Evolutionary conservation across 2,888 invertebrate genomes (phyloP).

Genomic region (Drosophila kokeensis): DNA sequence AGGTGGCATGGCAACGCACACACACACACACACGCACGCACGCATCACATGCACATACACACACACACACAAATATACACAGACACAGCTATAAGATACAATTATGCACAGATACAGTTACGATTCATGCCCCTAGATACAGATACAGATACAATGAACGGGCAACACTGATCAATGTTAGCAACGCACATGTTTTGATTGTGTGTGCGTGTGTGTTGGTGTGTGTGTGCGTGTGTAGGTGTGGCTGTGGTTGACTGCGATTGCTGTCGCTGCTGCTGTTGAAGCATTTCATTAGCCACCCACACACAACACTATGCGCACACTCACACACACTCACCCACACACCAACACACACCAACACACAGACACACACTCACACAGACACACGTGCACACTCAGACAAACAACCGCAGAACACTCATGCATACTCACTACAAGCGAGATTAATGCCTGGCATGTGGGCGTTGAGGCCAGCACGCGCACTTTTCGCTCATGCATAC

Average conservation of each 20-base stretch:
- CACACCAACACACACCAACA: constrained; percentile 7
- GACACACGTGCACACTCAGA: constrained; percentile 8
- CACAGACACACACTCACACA: not conserved
- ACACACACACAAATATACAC: not conserved
- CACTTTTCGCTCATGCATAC: constrained; percentile 40
- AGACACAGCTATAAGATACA: not conserved
- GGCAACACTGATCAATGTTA: constrained; percentile 61
- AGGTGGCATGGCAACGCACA: constrained; percentile 56
- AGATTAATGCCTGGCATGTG: constrained; percentile 59
- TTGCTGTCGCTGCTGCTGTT: constrained; percentile 60
- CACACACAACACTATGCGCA: constrained; percentile 57
- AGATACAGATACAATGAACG: constrained; percentile 11
- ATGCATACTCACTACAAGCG: constrained; percentile 33
- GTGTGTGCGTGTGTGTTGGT: constrained; percentile 13
- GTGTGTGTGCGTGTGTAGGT: constrained; percentile 17
- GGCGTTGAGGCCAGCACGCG: constrained; percentile 64
- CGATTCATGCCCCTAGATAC: constrained; percentile 14
- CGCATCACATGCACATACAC: not conserved
- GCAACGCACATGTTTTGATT: not conserved
- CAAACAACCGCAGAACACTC: constrained; percentile 19
- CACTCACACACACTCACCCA: constrained; percentile 22
- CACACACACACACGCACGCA: not conserved
- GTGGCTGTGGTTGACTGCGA: constrained; percentile 46
- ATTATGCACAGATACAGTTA: constrained; percentile 23
- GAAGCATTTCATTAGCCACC: constrained; percentile 79